These are phyloP conservation scores for Trogon surrucura DNA, from an alignment of 2,113 vertebrate genomes.

Conservation along the genomic window DNA sequence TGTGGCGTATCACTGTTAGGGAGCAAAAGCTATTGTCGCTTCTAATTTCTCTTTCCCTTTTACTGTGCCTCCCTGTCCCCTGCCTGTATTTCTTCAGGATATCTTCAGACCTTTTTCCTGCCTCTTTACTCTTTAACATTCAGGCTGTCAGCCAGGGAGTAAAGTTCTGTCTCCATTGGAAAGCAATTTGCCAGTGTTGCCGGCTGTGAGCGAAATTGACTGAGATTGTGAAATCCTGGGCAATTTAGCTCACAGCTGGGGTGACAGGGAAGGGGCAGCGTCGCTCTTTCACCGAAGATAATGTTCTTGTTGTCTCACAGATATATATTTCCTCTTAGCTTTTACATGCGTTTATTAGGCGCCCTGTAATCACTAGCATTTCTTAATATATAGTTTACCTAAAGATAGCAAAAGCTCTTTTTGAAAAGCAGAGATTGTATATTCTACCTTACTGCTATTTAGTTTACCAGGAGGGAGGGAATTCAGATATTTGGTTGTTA, in stretches of 20 bases:
- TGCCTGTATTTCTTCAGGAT: background rate
- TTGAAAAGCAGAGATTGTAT: background rate
- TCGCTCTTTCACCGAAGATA: background rate
- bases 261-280: background rate
- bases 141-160: background rate
- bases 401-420: background rate
- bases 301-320: background rate
- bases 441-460: background rate
- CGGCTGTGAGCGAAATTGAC: conserved; percentile 44
- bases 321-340: background rate
- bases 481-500: background rate
- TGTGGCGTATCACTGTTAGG: background rate
- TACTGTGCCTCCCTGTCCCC: background rate
- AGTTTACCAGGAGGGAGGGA: background rate
- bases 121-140: conserved; percentile 28
- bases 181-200: conserved; percentile 47
- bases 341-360: conserved; percentile 1
- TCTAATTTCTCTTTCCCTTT: conserved; percentile 9
- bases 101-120: background rate
- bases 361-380: background rate
- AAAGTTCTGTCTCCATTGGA: conserved; percentile 12
- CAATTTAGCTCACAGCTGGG: conserved; percentile 54
- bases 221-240: conserved; percentile 33
- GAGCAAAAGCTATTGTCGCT: background rate
- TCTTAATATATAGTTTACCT: background rate